Base-by-base conservation (phyloP, 2,888 invertebrate species). In the Erebia ligea region DNA sequence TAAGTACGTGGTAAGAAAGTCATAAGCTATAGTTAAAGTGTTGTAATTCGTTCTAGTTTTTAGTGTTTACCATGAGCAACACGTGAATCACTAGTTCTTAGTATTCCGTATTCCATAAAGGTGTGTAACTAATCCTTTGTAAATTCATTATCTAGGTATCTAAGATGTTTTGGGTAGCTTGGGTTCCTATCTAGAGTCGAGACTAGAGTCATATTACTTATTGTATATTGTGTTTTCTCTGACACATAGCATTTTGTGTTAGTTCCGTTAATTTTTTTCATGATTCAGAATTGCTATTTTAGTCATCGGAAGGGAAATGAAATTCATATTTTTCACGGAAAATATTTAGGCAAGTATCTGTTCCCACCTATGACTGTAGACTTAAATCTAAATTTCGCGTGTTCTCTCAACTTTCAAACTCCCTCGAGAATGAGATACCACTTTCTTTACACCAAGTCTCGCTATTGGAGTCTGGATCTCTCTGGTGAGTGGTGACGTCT, bases 41-140 rank as follows among this genome's bases (percentile, higher is more conserved):
- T 19, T 40, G 10, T 13, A 11, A 61, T 62, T 62, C 62, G 62
- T 58, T 68, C 68, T 67, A 54, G 69, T 64, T 56, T 1, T 63
- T 69, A 69, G 57, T 63, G 62, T 63, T 63, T 48, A 59, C 40
- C 50, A 67, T 67, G 59, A 69, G 34, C 57, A 68, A 63, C 8
- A 57, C 11, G 40, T 68, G 68, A 68, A 68, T 68, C 68, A 62
- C 68, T 34, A 40, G 42, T 68, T 62, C 68, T 34, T 15, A 21
- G 62, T 21, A 48, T 63, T 21, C 25, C 57, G 15, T 68, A 52
- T 57, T 59, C 40, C 52, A 61, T 40, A 59, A 10, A 59, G 59
- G 34, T 11, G 59, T 59, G 56, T 57, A 13, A 25, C 59, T 40
- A 59, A 59, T 40, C 40, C 59, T 40, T 57, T 57, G 56, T 57